phyloP scores from a whole-genome alignment of 1,140 invertebrate species.

The Drosophila subpulchrella region DNA sequence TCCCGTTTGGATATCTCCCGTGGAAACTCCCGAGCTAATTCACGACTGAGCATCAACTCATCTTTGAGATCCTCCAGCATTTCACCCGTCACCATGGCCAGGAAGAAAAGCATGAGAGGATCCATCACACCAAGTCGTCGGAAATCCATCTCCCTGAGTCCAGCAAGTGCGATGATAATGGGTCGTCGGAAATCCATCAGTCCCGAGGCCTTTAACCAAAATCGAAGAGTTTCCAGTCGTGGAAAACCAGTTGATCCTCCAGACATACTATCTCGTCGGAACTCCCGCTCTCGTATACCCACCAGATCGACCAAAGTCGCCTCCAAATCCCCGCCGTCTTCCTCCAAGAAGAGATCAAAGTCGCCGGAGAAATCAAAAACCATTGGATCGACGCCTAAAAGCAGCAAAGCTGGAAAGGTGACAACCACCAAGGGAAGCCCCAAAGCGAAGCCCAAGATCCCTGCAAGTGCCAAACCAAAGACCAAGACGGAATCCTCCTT shows the following conservation, averaged over 20 bases:
- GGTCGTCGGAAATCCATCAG: conserved; percentile 65
- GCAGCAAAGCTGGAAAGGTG: conserved; percentile 15
- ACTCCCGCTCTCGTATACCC: conserved; percentile 72
- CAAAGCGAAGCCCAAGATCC: conserved; percentile 50
- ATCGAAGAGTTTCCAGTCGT: conserved; percentile 11
- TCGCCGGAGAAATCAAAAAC: conserved; percentile 23
- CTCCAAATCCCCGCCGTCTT: conserved; percentile 24
- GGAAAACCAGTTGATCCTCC: conserved; percentile 7
- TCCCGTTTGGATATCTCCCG: conserved; percentile 52
- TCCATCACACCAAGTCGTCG: conserved; percentile 47
- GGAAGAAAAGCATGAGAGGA: conserved; percentile 15
- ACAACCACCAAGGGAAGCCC: conserved; percentile 28
- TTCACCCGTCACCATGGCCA: conserved; percentile 56
- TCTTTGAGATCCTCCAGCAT: conserved; percentile 56
- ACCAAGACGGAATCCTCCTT: conserved; percentile 19
- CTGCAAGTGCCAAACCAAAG: conserved; percentile 81
- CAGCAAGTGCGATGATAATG: conserved; percentile 17
- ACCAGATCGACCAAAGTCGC: conserved; percentile 34
- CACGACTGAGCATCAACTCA: conserved; percentile 70
- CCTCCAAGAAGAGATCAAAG: conserved; percentile 56
- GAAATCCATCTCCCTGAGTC: conserved; percentile 75
- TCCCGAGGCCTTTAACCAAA: conserved; percentile 29
- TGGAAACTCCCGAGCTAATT: conserved; percentile 70
- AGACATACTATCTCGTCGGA: conserved; percentile 40
- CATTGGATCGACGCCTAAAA: conserved; percentile 16